Evolutionary conservation across 2,888 invertebrate species (phyloP), one percentile per base, ranked within the genome.

Genomic region (Hirtodrosophila cameraria): DNA sequence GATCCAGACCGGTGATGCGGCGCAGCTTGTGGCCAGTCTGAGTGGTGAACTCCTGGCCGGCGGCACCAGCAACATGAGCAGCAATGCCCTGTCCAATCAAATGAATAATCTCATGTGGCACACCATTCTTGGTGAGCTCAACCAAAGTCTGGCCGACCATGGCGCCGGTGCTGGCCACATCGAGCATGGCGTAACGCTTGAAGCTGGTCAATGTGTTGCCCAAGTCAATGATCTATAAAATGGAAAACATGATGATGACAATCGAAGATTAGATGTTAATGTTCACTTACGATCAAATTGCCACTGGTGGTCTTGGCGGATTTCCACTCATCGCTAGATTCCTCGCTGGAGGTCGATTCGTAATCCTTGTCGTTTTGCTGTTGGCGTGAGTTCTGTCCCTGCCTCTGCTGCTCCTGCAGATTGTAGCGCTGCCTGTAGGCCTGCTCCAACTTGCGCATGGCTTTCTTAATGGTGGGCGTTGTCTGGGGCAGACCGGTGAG

Each of bases 1-100:
- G 90, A 27, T 90, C 90, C 70, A 90, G 73, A 27, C 87, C 91
- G 16, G 90, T 90, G 42, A 91, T 88, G 57, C 90, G 89, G 12
- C 88, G 89, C 67, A 90, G 59, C 63, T 84, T 72, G 45, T 87
- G 71, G n/a, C 88, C 87, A 25, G 89, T 90, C 6, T 79, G 63
- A 12, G 78, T 71, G 13, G 79, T 79, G 60, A 78, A 89, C 18
- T 88, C 75, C 60, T 88, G 83, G 2, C 81, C 91, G 55, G 88
- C 89, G 33, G 75, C 80, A 13, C 91, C 91, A 69, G 88, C 90
- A 39, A 91, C 87, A 55, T 91, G 90, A 31, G 89, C 88, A 30
- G 77, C 86, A 31, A 88, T 65, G 64, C 87, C 86, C 42, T 89
- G 88, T 16, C 88, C 90, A 62, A 90, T 86, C 49, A 90, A 11